Evolutionary conservation across 2,113 vertebrate species (phyloP).

Genomic region (Eptesicus fuscus): DNA sequence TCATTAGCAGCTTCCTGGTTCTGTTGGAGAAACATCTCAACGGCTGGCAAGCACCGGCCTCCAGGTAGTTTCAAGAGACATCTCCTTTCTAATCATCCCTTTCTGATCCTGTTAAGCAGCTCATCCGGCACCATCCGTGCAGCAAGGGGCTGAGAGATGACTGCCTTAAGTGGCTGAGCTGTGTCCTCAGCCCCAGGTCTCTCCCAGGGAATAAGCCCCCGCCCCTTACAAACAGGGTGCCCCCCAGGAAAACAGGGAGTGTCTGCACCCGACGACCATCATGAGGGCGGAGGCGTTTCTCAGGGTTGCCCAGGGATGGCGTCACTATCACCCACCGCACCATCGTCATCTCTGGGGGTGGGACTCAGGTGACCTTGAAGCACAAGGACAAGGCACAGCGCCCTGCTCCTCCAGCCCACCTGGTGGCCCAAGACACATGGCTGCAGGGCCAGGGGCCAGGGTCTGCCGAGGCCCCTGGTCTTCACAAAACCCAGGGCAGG

Average conservation of each 20-base stretch:
- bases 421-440: rapidly evolving
- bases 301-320: neutral
- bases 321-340: neutral
- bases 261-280: neutral
- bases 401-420: neutral
- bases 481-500: conserved; percentile 6
- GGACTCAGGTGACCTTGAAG: neutral
- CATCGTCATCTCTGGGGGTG: neutral
- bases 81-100: neutral
- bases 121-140: too few species aligned
- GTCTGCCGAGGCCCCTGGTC: neutral
- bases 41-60: neutral
- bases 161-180: neutral
- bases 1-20: neutral
- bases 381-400: neutral
- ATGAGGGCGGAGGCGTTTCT: rapidly evolving
- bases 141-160: neutral
- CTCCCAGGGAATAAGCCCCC: neutral
- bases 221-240: neutral
- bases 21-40: neutral
- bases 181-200: neutral
- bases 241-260: neutral
- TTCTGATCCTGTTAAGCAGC: neutral
- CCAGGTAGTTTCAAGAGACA: neutral
- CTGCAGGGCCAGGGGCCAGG: neutral